A percentile compares a stretch with the other conserved stretches of the same genome.
Evolutionary conservation across 1,140 invertebrate genomes (phyloP).

Genomic region (Babylonia areolata): DNA sequence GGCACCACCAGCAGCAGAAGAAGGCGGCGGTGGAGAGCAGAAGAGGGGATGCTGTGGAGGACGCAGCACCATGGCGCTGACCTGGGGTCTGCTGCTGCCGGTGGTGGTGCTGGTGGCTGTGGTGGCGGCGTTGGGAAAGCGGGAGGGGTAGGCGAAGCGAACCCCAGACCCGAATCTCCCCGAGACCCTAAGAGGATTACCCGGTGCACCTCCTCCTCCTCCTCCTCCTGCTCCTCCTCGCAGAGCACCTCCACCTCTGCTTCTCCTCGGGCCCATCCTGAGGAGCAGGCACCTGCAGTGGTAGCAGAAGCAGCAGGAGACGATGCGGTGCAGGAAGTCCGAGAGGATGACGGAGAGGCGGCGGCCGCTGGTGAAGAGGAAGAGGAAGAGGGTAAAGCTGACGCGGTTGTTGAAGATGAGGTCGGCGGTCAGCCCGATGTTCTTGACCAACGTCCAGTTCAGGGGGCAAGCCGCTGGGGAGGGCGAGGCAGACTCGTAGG

Average conservation of each 20-base stretch:
- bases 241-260: neutral
- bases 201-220: too few species aligned
- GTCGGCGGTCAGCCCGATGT: constrained; percentile 19
- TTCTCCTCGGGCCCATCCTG: neutral
- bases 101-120: neutral
- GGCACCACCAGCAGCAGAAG: neutral
- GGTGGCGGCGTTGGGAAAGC: neutral
- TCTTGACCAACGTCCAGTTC: constrained; percentile 9
- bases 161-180: too few species aligned
- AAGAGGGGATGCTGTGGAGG: neutral
- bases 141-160: neutral
- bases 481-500: neutral
- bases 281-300: neutral
- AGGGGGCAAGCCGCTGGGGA: neutral
- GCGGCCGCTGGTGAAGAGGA: neutral
- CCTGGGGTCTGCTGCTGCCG: neutral
- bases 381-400: constrained; percentile 27
- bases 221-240: too few species aligned
- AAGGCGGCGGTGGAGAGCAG: neutral
- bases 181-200: too few species aligned
- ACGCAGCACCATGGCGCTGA: neutral
- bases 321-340: neutral
- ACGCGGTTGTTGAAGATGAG: constrained; percentile 27
- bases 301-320: neutral
- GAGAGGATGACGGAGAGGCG: neutral